Conservation (phyloP, 2,888 invertebrate genomes). For the Erebia aethiops region DNA sequence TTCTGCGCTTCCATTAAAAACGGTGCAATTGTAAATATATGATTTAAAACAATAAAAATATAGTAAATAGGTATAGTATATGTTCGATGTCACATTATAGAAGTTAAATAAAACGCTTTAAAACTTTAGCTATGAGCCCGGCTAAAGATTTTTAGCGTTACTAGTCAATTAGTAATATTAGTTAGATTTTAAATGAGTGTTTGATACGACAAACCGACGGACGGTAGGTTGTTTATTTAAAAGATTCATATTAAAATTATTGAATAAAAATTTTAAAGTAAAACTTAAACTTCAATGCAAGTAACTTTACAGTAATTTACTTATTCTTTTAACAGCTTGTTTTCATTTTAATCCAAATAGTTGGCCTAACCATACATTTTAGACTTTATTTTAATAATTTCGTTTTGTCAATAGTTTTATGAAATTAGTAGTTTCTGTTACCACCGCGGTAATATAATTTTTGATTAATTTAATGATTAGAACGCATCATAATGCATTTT, state of each 20-base stretch:
- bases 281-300: slow-evolving; percentile 5
- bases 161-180: slow-evolving; percentile 61
- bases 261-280: slow-evolving; percentile 2
- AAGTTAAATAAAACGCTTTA: slow-evolving; percentile 58
- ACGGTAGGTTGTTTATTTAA: background rate
- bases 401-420: too few relatives aligned
- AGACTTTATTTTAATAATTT: too few relatives aligned
- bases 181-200: slow-evolving; percentile 29
- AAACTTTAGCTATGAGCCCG: slow-evolving; percentile 78
- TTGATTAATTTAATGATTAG: too few relatives aligned
- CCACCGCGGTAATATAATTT: too few relatives aligned
- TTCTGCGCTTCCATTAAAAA: slow-evolving; percentile 26
- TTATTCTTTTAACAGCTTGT: background rate
- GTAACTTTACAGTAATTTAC: too few relatives aligned
- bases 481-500: too few relatives aligned
- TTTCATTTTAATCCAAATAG: slow-evolving; percentile 6
- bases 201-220: background rate
- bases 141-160: slow-evolving; percentile 79
- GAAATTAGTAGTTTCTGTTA: too few relatives aligned
- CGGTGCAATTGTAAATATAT: slow-evolving; percentile 22
- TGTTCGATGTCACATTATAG: slow-evolving; percentile 51
- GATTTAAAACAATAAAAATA: background rate
- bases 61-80: slow-evolving; percentile 22
- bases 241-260: background rate
- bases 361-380: background rate